Evolutionary conservation across 2,888 invertebrate genomes (phyloP).

Genomic region (Cataglyphis altisquamis): DNA sequence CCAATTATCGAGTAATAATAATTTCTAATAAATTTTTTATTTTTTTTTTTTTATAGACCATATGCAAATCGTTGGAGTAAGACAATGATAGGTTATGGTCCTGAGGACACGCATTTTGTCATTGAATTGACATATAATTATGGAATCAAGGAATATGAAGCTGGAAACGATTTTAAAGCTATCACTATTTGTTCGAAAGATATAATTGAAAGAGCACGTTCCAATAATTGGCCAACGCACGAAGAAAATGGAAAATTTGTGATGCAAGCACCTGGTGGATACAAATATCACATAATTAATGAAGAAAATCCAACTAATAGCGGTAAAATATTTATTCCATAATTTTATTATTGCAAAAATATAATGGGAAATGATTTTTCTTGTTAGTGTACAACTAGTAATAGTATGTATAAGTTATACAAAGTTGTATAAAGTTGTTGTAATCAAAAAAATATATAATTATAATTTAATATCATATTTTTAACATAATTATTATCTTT

Average conservation of each 20-base stretch:
- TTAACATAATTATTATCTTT: constrained; percentile 3
- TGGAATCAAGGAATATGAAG: constrained; percentile 94
- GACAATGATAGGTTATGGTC: constrained; percentile 99
- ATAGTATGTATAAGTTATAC: neutral
- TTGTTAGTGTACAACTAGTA: neutral
- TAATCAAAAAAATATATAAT: neutral
- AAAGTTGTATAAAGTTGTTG: neutral
- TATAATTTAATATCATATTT: neutral
- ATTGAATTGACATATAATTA: constrained; percentile 99
- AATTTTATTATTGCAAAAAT: neutral
- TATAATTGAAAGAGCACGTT: constrained; percentile 91
- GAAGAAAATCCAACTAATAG: constrained; percentile 90
- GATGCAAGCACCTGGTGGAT: constrained; percentile 96
- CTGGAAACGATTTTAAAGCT: constrained; percentile 97
- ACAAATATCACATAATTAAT: constrained; percentile 93
- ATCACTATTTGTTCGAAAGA: constrained; percentile 94
- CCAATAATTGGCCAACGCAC: constrained; percentile 91
- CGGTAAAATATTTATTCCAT: constrained; percentile 86
- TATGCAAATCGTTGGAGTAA: constrained; percentile 99
- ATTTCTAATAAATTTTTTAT: neutral
- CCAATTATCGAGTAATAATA: neutral
- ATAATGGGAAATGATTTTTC: neutral
- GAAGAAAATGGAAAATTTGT: constrained; percentile 89
- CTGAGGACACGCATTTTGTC: constrained; percentile 97
- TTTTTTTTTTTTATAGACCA: constrained; percentile 89